Evolutionary conservation across 2,888 invertebrate species (phyloP), one percentile per base, ranked within the genome.

Genomic region (Unio delphinus): DNA sequence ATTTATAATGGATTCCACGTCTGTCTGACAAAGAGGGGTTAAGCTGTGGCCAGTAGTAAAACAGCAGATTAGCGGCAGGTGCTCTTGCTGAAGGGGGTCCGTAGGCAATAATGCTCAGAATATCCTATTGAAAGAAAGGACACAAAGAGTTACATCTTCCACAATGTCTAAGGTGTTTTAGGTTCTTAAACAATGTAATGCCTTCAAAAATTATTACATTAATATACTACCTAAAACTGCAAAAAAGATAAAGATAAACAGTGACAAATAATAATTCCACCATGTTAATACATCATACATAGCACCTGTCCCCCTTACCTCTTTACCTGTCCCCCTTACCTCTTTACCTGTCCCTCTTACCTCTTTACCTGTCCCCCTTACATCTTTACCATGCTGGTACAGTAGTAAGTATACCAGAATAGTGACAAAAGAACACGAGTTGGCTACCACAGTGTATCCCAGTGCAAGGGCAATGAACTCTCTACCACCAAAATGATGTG

Each of bases 1-100:
- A 89, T 76, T 89, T 88, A 76, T 89, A 89, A 69, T 89, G 88
- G 20, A 88, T 86, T 8, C 86, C 87, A 56, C 86, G 70, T 28
- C 86, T 92, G 89, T 98, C 98, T 84, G 96, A 95, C 8, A 97
- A 93, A 87, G 95, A 95, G 34, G 97, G 95, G 90, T 98, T 97
- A 86, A 99, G 95, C 5, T 98, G 95, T 6, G 99, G 99, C 98
- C 99, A 99, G 90, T 99, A 99, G 92, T 98, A 97, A 91, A 99
- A 99, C 64, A 99, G 93, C 58, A 99, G 92, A 91, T 98, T 97
- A 67, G 97, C 97, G 1, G 99, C 99, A 0, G 97, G 96, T n/a
- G 96, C 94, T 65, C 98, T 92, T 0, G 98, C 96, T 65, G 95
- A 94, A 77, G 96, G 94, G 0, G 99, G 98, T 61, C 99, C 99